Evolutionary conservation across 2,888 invertebrate species (phyloP), one percentile per base, ranked within the genome.

Genomic region (Dendrolimus houi): DNA sequence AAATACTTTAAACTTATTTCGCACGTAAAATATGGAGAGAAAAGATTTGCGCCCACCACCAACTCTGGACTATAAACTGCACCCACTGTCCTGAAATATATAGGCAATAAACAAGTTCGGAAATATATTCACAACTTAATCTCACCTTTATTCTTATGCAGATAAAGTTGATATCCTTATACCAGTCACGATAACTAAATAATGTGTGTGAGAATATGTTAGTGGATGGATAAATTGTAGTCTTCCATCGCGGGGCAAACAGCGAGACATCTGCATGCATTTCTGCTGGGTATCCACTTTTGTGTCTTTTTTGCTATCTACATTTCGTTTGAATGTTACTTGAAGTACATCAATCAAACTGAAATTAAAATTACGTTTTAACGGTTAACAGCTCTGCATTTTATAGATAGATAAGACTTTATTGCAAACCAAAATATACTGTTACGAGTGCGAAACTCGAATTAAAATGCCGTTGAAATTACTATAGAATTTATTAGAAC

Each of bases 61-160:
- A 69, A 65, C 70, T 63, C 64, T 60, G 63, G 63, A 67, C 73
- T 73, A 72, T 81, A 81, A 81, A 82, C 75, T 77, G 78, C 76
- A 74, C 69, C 72, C 69, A 60, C 69, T 58, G 66, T 47, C 71
- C 66, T 59, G 69, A 77, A 79, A 82, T 80, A 81, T 81, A 83
- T 83, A 72, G 76, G 63, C 79, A 75, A 83, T 83, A 84, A 84
- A 83, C 78, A 72, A 76, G 29, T 29, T 47, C 12, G 7, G 12
- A 12, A 8, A 47, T 47, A 12, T 3, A 47, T 47, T 9, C 2
- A 47, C 47, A 53, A 41, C 47, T 10, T 10, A 47, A 47, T 47
- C 12, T 47, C 47, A 47, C 8, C 47, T 10, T 12, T 10, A 47
- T 47, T 1, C 9, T 3, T 47, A 3, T 47, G 9, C 3, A 3